Conservation (phyloP, 2,888 invertebrate species). For the Drosophila hawaiiensis region DNA sequence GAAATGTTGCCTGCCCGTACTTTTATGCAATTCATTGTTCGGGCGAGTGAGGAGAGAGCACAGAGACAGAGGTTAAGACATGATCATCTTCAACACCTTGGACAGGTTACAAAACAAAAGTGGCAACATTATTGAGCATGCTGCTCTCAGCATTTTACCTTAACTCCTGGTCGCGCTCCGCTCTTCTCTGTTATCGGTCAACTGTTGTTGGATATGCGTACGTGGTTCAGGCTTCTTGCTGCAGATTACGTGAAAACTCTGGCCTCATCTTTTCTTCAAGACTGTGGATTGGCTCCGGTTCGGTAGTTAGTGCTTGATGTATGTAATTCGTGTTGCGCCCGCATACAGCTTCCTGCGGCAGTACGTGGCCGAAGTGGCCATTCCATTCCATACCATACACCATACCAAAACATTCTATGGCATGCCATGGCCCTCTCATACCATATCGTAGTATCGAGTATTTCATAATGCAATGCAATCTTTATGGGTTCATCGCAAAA, state of each 20-base stretch:
- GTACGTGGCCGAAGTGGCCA: slow-evolving; percentile 48
- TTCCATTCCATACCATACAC: slow-evolving; percentile 21
- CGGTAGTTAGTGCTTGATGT: slow-evolving; percentile 79
- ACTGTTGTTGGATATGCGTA: slow-evolving; percentile 63
- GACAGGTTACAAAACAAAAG: slow-evolving; percentile 85
- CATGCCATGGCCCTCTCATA: slow-evolving; percentile 18
- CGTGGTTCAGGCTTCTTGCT: slow-evolving; percentile 67
- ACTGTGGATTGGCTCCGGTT: slow-evolving; percentile 46
- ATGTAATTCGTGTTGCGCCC: slow-evolving; percentile 79
- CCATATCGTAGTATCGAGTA: slow-evolving; percentile 50
- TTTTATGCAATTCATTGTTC: slow-evolving; percentile 81
- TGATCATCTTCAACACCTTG: slow-evolving; percentile 86
- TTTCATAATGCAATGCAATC: slow-evolving; percentile 79
- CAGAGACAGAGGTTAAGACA: slow-evolving; percentile 66
- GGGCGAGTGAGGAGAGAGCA: slow-evolving; percentile 34
- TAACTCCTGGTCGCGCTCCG: background rate
- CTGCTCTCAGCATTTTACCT: slow-evolving; percentile 27
- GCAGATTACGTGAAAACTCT: slow-evolving; percentile 70
- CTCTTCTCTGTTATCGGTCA: slow-evolving; percentile 63
- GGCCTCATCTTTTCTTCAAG: slow-evolving; percentile 11
- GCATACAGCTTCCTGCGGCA: slow-evolving; percentile 73
- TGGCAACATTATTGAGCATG: slow-evolving; percentile 83
- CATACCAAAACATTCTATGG: slow-evolving; percentile 5
- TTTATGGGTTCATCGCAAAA: slow-evolving; percentile 78
- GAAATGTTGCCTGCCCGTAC: slow-evolving; percentile 58